phyloP scores from a whole-genome alignment of 2,113 vertebrate genomes.

The Trematomus loennbergii region DNA sequence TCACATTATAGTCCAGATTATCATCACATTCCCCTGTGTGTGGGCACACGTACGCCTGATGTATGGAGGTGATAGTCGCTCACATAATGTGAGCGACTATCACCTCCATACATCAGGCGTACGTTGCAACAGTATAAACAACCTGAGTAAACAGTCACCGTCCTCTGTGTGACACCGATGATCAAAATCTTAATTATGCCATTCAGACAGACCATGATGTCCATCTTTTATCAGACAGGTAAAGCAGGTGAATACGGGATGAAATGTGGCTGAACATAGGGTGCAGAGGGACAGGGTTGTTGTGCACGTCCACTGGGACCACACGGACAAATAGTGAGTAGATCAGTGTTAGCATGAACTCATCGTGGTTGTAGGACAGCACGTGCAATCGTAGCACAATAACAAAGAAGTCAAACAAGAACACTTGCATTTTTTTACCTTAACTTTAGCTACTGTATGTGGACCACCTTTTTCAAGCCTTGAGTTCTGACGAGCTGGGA shows the following conservation, averaged over 20 bases:
- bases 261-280: constrained; percentile 3
- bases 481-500: too few species aligned
- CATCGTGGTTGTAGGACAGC: neutral
- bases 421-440: too few species aligned
- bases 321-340: neutral
- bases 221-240: constrained; percentile 38
- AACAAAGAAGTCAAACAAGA: neutral
- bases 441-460: too few species aligned
- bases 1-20: constrained; percentile 51
- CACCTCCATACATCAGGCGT: too few species aligned
- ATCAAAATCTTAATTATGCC: constrained; percentile 75
- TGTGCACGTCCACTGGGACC: constrained; percentile 24
- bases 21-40: constrained; percentile 59
- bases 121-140: constrained; percentile 61
- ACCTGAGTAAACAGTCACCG: constrained; percentile 68
- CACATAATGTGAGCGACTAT: too few species aligned
- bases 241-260: constrained; percentile 42
- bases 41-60: constrained; percentile 70
- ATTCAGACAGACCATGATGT: constrained; percentile 65
- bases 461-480: too few species aligned
- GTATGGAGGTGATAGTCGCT: constrained; percentile 23
- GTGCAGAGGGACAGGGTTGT: neutral
- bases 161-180: constrained; percentile 30
- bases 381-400: neutral
- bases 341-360: neutral